These are phyloP conservation scores for Halcyon senegalensis DNA, from an alignment of 2,113 vertebrate genomes.

Conservation along the genomic window DNA sequence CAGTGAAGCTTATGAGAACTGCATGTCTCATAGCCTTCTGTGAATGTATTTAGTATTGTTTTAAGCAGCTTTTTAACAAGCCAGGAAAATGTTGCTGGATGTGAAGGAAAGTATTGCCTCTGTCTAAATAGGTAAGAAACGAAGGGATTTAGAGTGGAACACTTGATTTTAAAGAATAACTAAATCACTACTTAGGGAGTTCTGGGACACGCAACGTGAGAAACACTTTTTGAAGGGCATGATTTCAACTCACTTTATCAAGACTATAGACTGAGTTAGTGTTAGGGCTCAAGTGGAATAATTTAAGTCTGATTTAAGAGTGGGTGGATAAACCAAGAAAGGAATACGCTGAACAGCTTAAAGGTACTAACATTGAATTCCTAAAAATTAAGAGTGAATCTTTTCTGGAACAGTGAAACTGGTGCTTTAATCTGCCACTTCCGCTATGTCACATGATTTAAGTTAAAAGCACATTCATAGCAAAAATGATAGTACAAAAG, in stretches of 20 bases:
- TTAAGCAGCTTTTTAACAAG: background rate
- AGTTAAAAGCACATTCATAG: background rate
- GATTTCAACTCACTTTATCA: background rate
- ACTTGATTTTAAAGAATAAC: background rate
- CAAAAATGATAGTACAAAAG: background rate
- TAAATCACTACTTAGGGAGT: background rate
- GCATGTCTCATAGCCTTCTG: background rate
- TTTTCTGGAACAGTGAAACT: background rate
- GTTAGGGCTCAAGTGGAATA: background rate
- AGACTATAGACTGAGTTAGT: background rate
- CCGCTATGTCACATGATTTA: background rate
- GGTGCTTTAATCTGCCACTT: background rate
- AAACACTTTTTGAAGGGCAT: background rate
- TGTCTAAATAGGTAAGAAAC: background rate
- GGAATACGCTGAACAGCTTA: background rate
- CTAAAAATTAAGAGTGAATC: background rate
- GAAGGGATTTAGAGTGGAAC: background rate
- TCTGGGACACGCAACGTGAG: background rate
- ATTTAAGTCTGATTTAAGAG: background rate
- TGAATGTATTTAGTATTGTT: background rate
- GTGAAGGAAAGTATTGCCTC: background rate
- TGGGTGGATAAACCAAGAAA: background rate
- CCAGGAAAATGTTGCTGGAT: background rate
- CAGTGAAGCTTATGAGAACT: background rate
- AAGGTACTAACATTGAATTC: background rate